Percentiles rank a stretch among this genome's conserved stretches.
Conservation (phyloP, 2,888 invertebrate species). For the Patella caerulea region DNA sequence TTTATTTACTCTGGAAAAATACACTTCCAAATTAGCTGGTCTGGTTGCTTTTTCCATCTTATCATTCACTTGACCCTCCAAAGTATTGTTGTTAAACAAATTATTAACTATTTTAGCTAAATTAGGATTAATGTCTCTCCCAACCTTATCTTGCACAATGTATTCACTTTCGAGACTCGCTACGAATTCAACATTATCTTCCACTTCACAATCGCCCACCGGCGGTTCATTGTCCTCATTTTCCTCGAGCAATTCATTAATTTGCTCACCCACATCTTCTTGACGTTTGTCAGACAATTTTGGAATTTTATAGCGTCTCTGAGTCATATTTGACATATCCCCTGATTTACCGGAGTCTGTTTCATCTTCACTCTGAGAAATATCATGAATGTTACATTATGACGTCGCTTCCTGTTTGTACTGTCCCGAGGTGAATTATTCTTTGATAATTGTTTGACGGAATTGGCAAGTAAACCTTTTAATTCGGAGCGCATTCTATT, state of each 20-base stretch:
- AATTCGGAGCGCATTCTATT: background rate
- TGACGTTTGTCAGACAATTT: background rate
- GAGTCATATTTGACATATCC: background rate
- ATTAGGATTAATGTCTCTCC: background rate
- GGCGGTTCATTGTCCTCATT: background rate
- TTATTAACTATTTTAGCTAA: background rate
- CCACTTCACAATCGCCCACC: background rate
- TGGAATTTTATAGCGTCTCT: background rate
- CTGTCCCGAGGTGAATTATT: background rate
- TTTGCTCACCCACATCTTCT: background rate
- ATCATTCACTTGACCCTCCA: background rate
- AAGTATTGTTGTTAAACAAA: background rate
- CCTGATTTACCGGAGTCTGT: no score
- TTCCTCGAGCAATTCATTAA: background rate
- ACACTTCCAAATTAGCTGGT: background rate
- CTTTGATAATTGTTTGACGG: background rate
- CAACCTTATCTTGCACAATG: background rate
- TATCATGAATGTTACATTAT: background rate
- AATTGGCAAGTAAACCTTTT: background rate
- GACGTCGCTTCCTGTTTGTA: background rate
- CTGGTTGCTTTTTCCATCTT: background rate
- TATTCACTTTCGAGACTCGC: background rate
- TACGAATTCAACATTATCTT: background rate
- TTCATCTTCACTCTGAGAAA: background rate
- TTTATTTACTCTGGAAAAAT: background rate